Evolutionary conservation across 2,888 invertebrate species (phyloP).

Genomic region (Xestobium rufovillosum): DNA sequence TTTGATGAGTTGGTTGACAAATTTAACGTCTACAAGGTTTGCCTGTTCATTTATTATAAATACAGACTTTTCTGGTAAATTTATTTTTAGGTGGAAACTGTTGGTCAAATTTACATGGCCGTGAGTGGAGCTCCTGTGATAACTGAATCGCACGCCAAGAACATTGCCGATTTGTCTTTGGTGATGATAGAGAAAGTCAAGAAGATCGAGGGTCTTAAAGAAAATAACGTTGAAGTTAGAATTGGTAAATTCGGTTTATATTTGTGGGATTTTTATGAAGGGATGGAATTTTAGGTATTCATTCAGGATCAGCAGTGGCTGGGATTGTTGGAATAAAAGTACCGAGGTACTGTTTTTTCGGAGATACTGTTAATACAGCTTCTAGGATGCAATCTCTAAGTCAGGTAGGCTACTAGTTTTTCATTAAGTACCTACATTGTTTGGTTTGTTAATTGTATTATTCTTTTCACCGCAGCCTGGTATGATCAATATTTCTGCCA

Average conservation of each 20-base stretch:
- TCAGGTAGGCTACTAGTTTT: slow-evolving; percentile 41
- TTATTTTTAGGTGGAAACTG: slow-evolving; percentile 70
- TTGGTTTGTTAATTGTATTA: slow-evolving; percentile 1
- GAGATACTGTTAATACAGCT: slow-evolving; percentile 87
- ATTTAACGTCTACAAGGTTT: slow-evolving; percentile 77
- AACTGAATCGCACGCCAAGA: slow-evolving; percentile 62
- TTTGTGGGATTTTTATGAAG: slow-evolving; percentile 7
- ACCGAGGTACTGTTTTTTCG: slow-evolving; percentile 83
- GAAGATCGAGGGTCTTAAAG: slow-evolving; percentile 51
- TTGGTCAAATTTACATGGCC: slow-evolving; percentile 82
- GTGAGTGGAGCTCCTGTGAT: slow-evolving; percentile 81
- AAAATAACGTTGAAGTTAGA: slow-evolving; percentile 50
- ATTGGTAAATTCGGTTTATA: slow-evolving; percentile 44
- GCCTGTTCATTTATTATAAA: too few species aligned
- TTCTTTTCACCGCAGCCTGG: slow-evolving; percentile 52
- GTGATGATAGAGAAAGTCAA: slow-evolving; percentile 62
- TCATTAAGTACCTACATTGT: slow-evolving; percentile 1
- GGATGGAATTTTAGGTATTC: slow-evolving; percentile 52
- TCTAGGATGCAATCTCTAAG: slow-evolving; percentile 78
- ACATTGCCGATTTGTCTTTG: slow-evolving; percentile 69
- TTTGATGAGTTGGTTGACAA: slow-evolving; percentile 76
- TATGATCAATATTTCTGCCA: slow-evolving; percentile 68
- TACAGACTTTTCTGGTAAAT: neutral
- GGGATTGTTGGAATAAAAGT: slow-evolving; percentile 80
- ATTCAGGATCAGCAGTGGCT: slow-evolving; percentile 82